phyloP scores from a whole-genome alignment of 2,888 invertebrate genomes.

The Augiades crinisus region DNA sequence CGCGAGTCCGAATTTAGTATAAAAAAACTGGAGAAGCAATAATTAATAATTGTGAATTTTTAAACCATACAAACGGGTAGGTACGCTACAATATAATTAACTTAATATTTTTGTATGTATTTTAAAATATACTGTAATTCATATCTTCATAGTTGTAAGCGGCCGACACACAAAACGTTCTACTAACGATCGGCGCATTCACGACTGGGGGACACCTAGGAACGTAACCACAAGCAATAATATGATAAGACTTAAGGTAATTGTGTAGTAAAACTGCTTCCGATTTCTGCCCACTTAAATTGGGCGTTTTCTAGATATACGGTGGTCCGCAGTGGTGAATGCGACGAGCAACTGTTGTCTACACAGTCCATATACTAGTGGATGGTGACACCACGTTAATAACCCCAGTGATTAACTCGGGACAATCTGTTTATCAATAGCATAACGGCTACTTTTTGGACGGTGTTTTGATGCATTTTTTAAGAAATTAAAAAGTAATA shows the following conservation, averaged over 20 bases:
- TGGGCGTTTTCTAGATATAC: constrained; percentile 15
- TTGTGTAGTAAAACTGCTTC: constrained; percentile 26
- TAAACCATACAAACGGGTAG: constrained; percentile 58
- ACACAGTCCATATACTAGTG: constrained; percentile 30
- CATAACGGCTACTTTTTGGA: constrained; percentile 78
- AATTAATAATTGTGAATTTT: constrained; percentile 66
- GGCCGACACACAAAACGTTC: constrained; percentile 68
- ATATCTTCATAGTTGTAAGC: constrained; percentile 77
- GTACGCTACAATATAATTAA: constrained; percentile 58
- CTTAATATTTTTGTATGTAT: constrained; percentile 80
- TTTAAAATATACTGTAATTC: constrained; percentile 77
- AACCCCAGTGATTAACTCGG: constrained; percentile 70
- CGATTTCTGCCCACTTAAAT: constrained; percentile 22
- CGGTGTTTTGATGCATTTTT: constrained; percentile 79
- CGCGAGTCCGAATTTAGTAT: too few relatives aligned
- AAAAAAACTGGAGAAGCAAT: constrained; percentile 69
- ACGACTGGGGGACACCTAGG: constrained; percentile 32
- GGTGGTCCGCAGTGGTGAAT: constrained; percentile 30
- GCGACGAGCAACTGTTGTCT: constrained; percentile 30
- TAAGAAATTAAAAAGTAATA: constrained; percentile 58
- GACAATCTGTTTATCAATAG: constrained; percentile 71
- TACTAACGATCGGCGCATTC: constrained; percentile 51
- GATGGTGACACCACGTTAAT: constrained; percentile 44
- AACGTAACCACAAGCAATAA: constrained; percentile 22
- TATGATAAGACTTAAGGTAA: constrained; percentile 21